Percentiles rank a stretch among this genome's conserved stretches.
These are phyloP conservation scores for Enteromius paludinosus DNA, from an alignment of 2,797 vertebrate genomes.

Conservation along the genomic window DNA sequence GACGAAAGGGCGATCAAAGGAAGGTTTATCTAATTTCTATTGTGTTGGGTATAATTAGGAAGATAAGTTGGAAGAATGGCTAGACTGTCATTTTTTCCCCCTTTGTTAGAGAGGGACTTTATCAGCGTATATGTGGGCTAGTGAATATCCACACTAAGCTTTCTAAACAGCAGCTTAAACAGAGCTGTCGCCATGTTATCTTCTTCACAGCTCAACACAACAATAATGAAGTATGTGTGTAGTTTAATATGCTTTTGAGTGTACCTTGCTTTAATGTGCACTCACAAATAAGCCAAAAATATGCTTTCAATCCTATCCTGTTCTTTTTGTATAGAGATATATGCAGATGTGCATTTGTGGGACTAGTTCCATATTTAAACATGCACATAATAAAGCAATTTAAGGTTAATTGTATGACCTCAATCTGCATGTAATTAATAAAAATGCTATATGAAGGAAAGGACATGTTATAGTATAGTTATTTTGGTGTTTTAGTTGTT, in stretches of 20 bases:
- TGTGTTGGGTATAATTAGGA: slow-evolving; percentile 58
- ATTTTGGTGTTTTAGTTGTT: slow-evolving; percentile 8
- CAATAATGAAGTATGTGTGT: slow-evolving; percentile 39
- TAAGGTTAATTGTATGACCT: slow-evolving; percentile 26
- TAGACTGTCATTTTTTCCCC: slow-evolving; percentile 45
- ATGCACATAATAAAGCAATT: slow-evolving; percentile 26
- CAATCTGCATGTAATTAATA: slow-evolving; percentile 27
- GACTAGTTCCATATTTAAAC: slow-evolving; percentile 13
- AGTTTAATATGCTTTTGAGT: slow-evolving; percentile 47
- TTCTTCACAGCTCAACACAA: slow-evolving; percentile 52
- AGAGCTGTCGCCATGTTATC: slow-evolving; percentile 57
- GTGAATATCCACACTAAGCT: slow-evolving; percentile 54
- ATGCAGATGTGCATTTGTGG: neutral
- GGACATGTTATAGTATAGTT: neutral
- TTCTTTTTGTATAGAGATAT: neutral
- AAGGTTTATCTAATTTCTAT: slow-evolving; percentile 61
- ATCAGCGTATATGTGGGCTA: slow-evolving; percentile 53
- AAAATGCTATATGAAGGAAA: neutral
- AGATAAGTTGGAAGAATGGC: slow-evolving; percentile 58
- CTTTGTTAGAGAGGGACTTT: slow-evolving; percentile 51
- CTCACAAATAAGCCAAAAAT: slow-evolving; percentile 11
- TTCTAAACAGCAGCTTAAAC: slow-evolving; percentile 57
- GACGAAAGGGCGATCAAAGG: slow-evolving; percentile 48
- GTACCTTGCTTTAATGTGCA: slow-evolving; percentile 45
- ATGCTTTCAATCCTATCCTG: neutral